Evolutionary conservation across 1,140 invertebrate species (phyloP).

Genomic region (Drosophila miranda): DNA sequence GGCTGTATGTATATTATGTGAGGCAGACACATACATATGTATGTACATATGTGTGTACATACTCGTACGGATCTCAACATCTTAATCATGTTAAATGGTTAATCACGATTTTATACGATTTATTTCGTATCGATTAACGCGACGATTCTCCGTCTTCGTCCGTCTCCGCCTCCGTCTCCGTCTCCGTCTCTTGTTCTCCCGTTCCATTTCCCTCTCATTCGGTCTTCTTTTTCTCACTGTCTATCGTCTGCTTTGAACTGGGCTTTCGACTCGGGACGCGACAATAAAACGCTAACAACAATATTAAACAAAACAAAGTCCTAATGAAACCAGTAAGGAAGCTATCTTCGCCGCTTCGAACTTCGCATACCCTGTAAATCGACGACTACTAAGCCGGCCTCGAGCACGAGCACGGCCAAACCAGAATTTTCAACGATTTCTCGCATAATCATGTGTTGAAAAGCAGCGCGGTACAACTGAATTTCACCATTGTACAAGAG

Average conservation of each 20-base stretch:
- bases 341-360: no score
- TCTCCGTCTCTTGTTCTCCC: constrained; percentile 6
- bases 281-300: constrained; percentile 52
- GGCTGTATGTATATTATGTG: constrained; percentile 51
- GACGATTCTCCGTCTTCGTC: constrained; percentile 7
- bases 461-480: no score
- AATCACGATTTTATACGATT: constrained; percentile 68
- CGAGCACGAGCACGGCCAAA: no score
- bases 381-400: no score
- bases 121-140: constrained; percentile 69
- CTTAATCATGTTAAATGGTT: constrained; percentile 71
- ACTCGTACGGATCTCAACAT: constrained; percentile 54
- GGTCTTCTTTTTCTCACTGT: background rate
- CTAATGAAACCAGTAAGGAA: constrained; percentile 15
- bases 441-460: no score
- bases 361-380: no score
- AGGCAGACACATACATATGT: constrained; percentile 57
- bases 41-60: constrained; percentile 22
- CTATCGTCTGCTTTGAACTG: constrained; percentile 10
- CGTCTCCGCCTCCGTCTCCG: background rate
- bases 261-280: constrained; percentile 30
- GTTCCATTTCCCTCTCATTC: background rate
- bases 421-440: no score
- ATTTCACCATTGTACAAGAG: no score
- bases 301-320: constrained; percentile 43